phyloP scores from a whole-genome alignment of 1,140 invertebrate species.

The Nephila pilipes region DNA sequence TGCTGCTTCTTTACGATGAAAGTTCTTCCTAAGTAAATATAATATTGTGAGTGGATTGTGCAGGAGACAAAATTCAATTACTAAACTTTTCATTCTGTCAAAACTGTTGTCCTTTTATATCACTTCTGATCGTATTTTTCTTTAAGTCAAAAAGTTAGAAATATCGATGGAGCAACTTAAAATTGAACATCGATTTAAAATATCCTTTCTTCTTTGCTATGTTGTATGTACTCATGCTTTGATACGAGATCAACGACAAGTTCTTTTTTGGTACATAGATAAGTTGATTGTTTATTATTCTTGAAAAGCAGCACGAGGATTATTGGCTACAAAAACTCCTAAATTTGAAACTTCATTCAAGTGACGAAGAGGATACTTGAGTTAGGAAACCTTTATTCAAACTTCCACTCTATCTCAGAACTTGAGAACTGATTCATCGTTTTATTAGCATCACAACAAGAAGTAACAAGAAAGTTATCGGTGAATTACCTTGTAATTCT shows the following conservation, averaged over 20 bases:
- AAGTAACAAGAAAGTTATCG: too few species aligned
- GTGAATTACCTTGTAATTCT: too few species aligned
- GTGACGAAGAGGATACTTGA: too few species aligned
- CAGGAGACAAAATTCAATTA: slow-evolving; percentile 13
- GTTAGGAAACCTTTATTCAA: too few species aligned
- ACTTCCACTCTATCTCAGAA: too few species aligned
- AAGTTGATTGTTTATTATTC: too few species aligned
- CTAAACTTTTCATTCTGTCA: neutral
- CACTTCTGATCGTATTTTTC: neutral
- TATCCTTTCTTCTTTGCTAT: slow-evolving; percentile 7
- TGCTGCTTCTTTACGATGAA: neutral
- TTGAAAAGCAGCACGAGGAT: too few species aligned
- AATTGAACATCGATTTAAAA: neutral
- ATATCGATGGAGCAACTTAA: slow-evolving; percentile 31
- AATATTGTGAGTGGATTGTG: neutral
- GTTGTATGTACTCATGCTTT: neutral
- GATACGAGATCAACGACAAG: neutral
- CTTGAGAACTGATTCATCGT: too few species aligned
- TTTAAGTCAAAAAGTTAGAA: neutral
- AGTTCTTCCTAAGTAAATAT: neutral
- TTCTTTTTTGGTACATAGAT: neutral
- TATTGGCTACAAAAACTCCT: too few species aligned
- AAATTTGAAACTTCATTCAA: too few species aligned
- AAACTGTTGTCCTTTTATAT: neutral
- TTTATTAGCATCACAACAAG: too few species aligned